phyloP scores from a whole-genome alignment of 2,888 invertebrate genomes.

The Odontocerum albicorne region DNA sequence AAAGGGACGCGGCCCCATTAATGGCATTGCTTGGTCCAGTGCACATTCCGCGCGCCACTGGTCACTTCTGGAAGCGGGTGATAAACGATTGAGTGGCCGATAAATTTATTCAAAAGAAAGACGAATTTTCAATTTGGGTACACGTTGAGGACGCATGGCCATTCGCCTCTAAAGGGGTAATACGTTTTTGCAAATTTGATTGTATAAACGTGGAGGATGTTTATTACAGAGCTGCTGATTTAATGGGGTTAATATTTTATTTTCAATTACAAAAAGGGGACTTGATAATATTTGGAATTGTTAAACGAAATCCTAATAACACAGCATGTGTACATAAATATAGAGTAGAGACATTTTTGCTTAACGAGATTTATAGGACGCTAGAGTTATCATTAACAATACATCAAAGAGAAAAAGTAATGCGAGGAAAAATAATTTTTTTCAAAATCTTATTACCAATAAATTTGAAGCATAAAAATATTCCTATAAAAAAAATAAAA shows the following conservation, averaged over 20 bases:
- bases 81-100: slow-evolving; percentile 26
- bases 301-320: slow-evolving; percentile 1
- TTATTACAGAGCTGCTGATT: slow-evolving; percentile 12
- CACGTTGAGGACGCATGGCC: neutral
- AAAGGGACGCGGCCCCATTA: slow-evolving; percentile 25
- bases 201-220: slow-evolving; percentile 2
- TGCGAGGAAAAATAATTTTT: too few relatives aligned
- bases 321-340: too few relatives aligned
- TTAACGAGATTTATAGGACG: too few relatives aligned
- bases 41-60: slow-evolving; percentile 16
- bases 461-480: too few relatives aligned
- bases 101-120: slow-evolving; percentile 19
- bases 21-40: slow-evolving; percentile 18
- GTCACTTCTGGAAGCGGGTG: slow-evolving; percentile 28
- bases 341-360: too few relatives aligned
- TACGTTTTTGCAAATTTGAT: slow-evolving; percentile 8
- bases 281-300: slow-evolving; percentile 3
- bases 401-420: too few relatives aligned
- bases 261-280: neutral
- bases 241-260: slow-evolving; percentile 10
- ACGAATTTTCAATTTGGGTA: slow-evolving; percentile 14
- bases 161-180: slow-evolving; percentile 6
- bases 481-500: too few relatives aligned
- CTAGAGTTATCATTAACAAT: too few relatives aligned
- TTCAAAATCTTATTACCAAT: too few relatives aligned